phyloP scores from a whole-genome alignment of 2,113 vertebrate species.

The Rattus norvegicus region GRCr8 NC_086020.1:43642501-43643000 shows the following conservation, averaged over 20 bases:
- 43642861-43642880: neutral
- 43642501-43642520: neutral
- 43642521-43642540: too few relatives aligned
- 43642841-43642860: neutral
- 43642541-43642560: too few relatives aligned
- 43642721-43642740: neutral
- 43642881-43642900: neutral
- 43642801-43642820: neutral
- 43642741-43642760: neutral
- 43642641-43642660: too few relatives aligned
- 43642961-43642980: neutral
- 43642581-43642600: too few relatives aligned
- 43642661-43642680: neutral
- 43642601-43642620: neutral
- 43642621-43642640: neutral
- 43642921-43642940: neutral
- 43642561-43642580: too few relatives aligned
- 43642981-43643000: neutral
- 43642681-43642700: neutral
- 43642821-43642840: neutral
- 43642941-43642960: neutral
- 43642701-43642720: neutral
- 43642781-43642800: neutral
- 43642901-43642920: neutral
- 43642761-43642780: neutral